Conservation (phyloP, 1,140 invertebrate species). For the Dendrolimus punctatus region DNA sequence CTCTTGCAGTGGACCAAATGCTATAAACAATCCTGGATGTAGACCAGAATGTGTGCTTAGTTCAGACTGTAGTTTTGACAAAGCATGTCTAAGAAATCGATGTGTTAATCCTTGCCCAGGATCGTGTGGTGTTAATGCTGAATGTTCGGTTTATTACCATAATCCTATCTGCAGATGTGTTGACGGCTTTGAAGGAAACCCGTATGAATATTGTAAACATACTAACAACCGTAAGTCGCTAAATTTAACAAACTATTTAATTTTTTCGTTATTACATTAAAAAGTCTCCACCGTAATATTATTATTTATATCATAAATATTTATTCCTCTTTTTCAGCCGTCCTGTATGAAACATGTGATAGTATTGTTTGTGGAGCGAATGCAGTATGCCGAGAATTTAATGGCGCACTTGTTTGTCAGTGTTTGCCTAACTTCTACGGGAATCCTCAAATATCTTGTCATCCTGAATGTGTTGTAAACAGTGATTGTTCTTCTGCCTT, state of each 20-base stretch:
- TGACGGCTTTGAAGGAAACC: slow-evolving; percentile 83
- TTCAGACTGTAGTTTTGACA: slow-evolving; percentile 84
- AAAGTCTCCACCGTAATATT: slow-evolving; percentile 5
- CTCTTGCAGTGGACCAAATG: slow-evolving; percentile 79
- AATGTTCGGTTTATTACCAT: slow-evolving; percentile 83
- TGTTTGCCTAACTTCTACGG: slow-evolving; percentile 80
- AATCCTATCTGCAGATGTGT: slow-evolving; percentile 84
- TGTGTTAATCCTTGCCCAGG: slow-evolving; percentile 88
- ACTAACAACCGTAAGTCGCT: slow-evolving; percentile 54
- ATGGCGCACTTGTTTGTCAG: slow-evolving; percentile 74
- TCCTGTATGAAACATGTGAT: slow-evolving; percentile 76
- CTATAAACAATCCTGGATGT: slow-evolving; percentile 79
- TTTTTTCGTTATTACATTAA: slow-evolving; percentile 3
- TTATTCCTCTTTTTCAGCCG: slow-evolving; percentile 45
- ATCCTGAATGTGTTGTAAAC: slow-evolving; percentile 85
- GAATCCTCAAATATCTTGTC: slow-evolving; percentile 82
- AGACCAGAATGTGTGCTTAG: slow-evolving; percentile 84
- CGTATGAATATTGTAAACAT: slow-evolving; percentile 82
- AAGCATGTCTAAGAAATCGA: slow-evolving; percentile 82
- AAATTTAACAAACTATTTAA: slow-evolving; percentile 2
- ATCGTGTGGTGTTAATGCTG: slow-evolving; percentile 85
- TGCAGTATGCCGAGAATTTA: slow-evolving; percentile 78
- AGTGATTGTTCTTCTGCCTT: slow-evolving; percentile 79
- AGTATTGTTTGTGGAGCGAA: slow-evolving; percentile 82
- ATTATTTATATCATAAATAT: slow-evolving; percentile 7